Evolutionary conservation across 2,797 vertebrate genomes (phyloP), one percentile per base, ranked within the genome.

Genomic region (Gambusia yucatana): DNA sequence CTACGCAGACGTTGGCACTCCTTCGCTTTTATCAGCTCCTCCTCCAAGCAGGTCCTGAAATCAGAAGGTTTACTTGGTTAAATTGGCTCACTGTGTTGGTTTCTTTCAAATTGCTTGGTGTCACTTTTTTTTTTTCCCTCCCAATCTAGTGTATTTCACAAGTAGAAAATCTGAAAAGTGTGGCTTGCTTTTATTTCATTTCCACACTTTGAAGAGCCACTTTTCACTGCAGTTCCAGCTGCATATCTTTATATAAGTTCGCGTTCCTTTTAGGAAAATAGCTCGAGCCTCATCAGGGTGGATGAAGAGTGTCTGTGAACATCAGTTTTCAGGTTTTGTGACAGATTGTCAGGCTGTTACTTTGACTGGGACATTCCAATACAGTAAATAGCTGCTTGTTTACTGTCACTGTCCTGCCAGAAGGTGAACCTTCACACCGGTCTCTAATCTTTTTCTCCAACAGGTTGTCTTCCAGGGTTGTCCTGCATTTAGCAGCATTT

Each of bases 1-100:
- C 91, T 97, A 59, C 97, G 93, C 52, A 97, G 89, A 20, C 95
- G 95, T 14, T 97, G 97, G 41, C 91, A 92, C 82, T 97, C 96
- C 36, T 95, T 94, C 0, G 97, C 97, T 87, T 97, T 97, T 10
- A 92, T 91, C 76, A 97, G 94, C 90, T 98, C 97, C 67, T 98
- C 97, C 81, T 98, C 97, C 89, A 98, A 91, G 88, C 98, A 98
- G 0, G 97, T 98, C 89, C 97, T 98, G 80, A 78, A 81, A 83
- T 46, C 0, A 7, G 20, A 80, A 75, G 7, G 6, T 5, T 44
- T 63, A 22, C 61, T 6, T 2, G 6, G 7, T 74, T 7, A 41
- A 75, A 30, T 33, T 13, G 3, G 39, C 17, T 20, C 17, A 11
- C 7, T 43, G 36, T 39, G 33, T 22, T 50, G 48, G 6, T 28